phyloP scores from a whole-genome alignment of 2,888 invertebrate genomes.

The Morpho achilles region DNA sequence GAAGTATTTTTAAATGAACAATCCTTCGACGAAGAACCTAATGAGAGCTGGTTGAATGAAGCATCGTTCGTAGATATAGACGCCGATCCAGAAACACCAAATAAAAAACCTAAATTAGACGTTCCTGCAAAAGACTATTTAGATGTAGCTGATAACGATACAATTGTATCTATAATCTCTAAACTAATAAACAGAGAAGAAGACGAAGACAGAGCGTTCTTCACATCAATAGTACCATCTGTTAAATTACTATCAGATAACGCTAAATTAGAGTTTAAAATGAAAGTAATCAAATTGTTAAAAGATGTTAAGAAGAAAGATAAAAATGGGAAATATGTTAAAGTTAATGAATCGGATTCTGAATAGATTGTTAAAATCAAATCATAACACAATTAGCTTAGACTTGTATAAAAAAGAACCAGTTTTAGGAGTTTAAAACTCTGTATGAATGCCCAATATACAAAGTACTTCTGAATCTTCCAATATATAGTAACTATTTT shows the following conservation, averaged over 20 bases:
- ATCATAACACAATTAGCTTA: too few relatives aligned
- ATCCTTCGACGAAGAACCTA: slow-evolving; percentile 26
- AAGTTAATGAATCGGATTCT: slow-evolving; percentile 7
- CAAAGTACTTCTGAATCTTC: too few relatives aligned
- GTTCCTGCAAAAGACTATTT: slow-evolving; percentile 5
- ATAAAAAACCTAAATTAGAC: slow-evolving; percentile 27
- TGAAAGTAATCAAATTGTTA: slow-evolving; percentile 52
- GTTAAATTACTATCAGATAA: slow-evolving; percentile 49
- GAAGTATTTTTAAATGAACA: slow-evolving; percentile 18
- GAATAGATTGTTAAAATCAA: slow-evolving; percentile 3
- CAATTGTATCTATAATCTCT: slow-evolving; percentile 42
- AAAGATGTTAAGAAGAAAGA: slow-evolving; percentile 41
- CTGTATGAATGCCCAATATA: too few relatives aligned
- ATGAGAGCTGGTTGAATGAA: slow-evolving; percentile 44
- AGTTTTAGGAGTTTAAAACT: too few relatives aligned
- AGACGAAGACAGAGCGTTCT: slow-evolving; percentile 60
- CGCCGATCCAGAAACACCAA: slow-evolving; percentile 24
- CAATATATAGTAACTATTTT: too few relatives aligned
- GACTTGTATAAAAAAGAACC: too few relatives aligned
- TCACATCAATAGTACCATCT: slow-evolving; percentile 52
- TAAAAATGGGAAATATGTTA: slow-evolving; percentile 20
- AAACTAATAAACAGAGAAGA: slow-evolving; percentile 54
- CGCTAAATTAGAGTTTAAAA: slow-evolving; percentile 52
- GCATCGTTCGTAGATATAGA: slow-evolving; percentile 40
- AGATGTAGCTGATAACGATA: slow-evolving; percentile 25